These are phyloP conservation scores for Metridium senile DNA, from an alignment of 92 coral and sea anemone genomes.

Conservation along the genomic window DNA sequence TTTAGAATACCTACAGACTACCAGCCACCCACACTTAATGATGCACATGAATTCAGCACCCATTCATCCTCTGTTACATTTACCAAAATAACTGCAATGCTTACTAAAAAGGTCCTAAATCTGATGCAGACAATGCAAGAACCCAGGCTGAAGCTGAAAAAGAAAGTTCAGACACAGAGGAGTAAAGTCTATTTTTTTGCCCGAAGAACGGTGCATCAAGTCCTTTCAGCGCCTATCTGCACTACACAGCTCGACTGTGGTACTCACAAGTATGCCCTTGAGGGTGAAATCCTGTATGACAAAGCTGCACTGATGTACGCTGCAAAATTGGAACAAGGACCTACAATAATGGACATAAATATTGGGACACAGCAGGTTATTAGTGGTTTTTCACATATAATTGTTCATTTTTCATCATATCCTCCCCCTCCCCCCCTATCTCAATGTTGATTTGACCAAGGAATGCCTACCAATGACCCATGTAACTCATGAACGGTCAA, in stretches of 20 bases:
- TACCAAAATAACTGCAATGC: not conserved
- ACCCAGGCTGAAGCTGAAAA: not conserved
- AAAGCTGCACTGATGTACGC: constrained; percentile 56
- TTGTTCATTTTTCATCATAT: too few species aligned
- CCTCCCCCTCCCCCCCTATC: too few species aligned
- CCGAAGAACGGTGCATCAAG: constrained; percentile 59
- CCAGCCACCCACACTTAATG: not conserved
- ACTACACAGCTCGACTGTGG: constrained; percentile 58
- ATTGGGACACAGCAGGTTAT: too few species aligned
- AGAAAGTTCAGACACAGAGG: constrained; percentile 25
- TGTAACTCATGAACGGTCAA: too few species aligned
- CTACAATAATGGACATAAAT: too few species aligned
- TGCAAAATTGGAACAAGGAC: constrained; percentile 38
- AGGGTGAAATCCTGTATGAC: constrained; percentile 62
- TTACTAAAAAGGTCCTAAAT: not conserved
- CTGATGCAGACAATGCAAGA: not conserved
- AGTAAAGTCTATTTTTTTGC: constrained; percentile 43
- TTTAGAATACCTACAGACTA: constrained; percentile 4
- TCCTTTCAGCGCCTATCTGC: constrained; percentile 46
- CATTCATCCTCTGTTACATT: not conserved
- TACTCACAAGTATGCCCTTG: constrained; percentile 52
- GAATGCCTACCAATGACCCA: too few species aligned
- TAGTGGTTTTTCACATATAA: too few species aligned
- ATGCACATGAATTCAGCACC: constrained; percentile 1
- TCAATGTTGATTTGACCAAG: too few species aligned